phyloP scores from a whole-genome alignment of 2,888 invertebrate genomes.

The Nomada hirtipes region DNA sequence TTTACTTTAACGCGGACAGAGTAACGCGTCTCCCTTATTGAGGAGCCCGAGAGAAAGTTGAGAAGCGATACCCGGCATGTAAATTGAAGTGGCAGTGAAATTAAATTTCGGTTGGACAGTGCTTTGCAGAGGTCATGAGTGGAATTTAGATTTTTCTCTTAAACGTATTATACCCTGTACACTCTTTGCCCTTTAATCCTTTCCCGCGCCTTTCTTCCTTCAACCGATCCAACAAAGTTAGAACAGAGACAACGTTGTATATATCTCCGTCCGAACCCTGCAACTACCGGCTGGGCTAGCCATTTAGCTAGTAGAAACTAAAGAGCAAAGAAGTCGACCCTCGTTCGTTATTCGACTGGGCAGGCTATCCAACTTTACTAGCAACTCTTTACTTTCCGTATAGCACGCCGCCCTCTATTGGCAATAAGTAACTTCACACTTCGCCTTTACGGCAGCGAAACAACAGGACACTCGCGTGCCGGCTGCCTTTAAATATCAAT shows the following conservation, averaged over 20 bases:
- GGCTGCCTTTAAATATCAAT: slow-evolving; percentile 43
- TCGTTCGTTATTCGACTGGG: slow-evolving; percentile 28
- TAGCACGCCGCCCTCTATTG: slow-evolving; percentile 12
- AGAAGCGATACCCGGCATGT: no score
- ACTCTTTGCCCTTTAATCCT: no score
- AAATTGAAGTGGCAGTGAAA: no score
- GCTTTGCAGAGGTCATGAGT: no score
- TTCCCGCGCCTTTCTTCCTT: no score
- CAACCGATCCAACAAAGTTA: no score
- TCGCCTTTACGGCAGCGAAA: slow-evolving; percentile 31
- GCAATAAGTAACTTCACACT: slow-evolving; percentile 43
- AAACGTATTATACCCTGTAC: neutral
- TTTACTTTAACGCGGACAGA: neutral
- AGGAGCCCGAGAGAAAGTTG: neutral
- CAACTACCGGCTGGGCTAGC: neutral
- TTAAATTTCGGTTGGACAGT: no score
- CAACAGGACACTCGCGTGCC: slow-evolving; percentile 24
- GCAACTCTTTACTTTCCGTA: slow-evolving; percentile 8
- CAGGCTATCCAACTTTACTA: neutral
- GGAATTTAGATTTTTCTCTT: neutral
- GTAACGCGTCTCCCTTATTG: neutral
- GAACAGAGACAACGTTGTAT: neutral
- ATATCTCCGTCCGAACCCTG: neutral
- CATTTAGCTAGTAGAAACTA: neutral
- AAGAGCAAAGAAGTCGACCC: neutral